Percentiles rank a stretch among this genome's conserved stretches.
These are phyloP conservation scores for Acanthosoma haemorrhoidale DNA, from an alignment of 2,888 invertebrate species.

Conservation along the genomic window DNA sequence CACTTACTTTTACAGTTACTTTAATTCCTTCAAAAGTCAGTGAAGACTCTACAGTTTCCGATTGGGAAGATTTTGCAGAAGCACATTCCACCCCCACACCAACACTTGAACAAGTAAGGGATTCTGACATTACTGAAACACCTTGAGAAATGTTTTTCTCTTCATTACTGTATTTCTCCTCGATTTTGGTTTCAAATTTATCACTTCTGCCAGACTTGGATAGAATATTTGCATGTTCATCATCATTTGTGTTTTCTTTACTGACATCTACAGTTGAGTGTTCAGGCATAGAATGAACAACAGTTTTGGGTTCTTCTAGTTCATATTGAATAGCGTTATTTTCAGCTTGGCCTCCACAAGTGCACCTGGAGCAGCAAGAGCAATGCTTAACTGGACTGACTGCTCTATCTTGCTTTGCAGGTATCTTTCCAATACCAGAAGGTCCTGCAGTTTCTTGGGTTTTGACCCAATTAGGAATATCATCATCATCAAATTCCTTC, in stretches of 20 bases:
- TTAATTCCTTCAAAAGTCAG: conserved; percentile 27
- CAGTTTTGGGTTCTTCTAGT: too few relatives aligned
- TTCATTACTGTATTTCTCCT: background rate
- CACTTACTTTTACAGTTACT: conserved; percentile 26
- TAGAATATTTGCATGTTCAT: background rate
- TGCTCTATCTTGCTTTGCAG: background rate
- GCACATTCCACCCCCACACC: background rate
- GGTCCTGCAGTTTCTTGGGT: background rate
- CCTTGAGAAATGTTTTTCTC: background rate
- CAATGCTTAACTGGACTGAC: background rate
- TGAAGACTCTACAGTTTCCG: conserved; percentile 14
- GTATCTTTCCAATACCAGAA: background rate
- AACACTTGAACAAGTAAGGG: background rate
- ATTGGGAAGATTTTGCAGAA: background rate
- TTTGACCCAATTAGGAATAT: conserved; percentile 4
- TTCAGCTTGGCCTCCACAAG: background rate
- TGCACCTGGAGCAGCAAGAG: background rate
- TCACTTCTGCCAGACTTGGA: background rate
- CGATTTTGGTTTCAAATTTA: background rate
- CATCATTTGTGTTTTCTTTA: background rate
- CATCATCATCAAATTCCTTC: background rate
- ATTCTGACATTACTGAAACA: background rate
- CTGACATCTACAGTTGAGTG: background rate
- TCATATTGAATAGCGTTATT: background rate
- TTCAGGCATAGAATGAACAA: background rate